These are phyloP conservation scores for Catocala fraxini DNA, from an alignment of 2,888 invertebrate genomes.

Conservation along the genomic window DNA sequence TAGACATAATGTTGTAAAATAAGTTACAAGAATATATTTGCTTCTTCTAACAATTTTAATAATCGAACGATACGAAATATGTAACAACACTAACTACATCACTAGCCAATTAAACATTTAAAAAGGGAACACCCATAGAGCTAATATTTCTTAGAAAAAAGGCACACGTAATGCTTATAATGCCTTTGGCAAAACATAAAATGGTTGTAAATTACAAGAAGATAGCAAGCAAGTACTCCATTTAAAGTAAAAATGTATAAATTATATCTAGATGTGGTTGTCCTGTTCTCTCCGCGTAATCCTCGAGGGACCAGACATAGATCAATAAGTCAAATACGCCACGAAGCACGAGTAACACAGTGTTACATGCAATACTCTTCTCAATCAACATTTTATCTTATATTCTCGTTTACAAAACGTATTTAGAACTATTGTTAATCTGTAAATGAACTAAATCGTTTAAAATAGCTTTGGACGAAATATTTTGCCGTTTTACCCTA, in stretches of 20 bases:
- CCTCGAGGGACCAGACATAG: constrained; percentile 43
- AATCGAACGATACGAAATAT: too few relatives aligned
- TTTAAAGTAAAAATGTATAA: constrained; percentile 11
- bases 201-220: too few relatives aligned
- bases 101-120: background rate
- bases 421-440: background rate
- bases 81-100: too few relatives aligned
- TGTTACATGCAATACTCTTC: constrained; percentile 25
- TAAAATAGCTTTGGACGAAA: background rate
- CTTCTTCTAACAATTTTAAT: too few relatives aligned
- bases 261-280: constrained; percentile 19
- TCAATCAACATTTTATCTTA: background rate
- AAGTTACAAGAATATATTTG: too few relatives aligned
- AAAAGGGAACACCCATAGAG: background rate
- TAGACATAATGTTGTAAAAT: too few relatives aligned
- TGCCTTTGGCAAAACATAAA: background rate
- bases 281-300: constrained; percentile 35
- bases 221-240: constrained; percentile 1
- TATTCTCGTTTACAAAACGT: background rate
- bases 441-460: background rate
- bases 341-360: constrained; percentile 29
- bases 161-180: too few relatives aligned
- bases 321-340: constrained; percentile 42
- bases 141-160: background rate
- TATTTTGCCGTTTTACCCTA: constrained; percentile 6